phyloP scores from a whole-genome alignment of 2,888 invertebrate species.

The Eristalis tenax region DNA sequence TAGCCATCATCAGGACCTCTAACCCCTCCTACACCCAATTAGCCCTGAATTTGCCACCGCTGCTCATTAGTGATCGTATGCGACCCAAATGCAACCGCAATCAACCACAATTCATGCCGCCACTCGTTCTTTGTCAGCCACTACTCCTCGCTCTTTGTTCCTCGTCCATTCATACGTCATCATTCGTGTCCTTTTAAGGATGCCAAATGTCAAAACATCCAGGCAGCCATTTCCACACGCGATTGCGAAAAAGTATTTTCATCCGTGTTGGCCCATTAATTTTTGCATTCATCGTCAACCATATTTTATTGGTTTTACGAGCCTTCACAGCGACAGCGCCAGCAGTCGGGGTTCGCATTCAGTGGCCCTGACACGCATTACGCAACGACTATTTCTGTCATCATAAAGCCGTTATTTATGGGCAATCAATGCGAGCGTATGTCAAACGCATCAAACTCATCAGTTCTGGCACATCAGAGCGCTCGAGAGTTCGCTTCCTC shows the following conservation, averaged over 20 bases:
- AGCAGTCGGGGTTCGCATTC: not conserved
- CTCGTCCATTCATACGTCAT: not conserved
- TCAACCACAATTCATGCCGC: constrained; percentile 23
- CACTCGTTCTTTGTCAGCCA: not conserved
- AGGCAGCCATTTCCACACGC: constrained; percentile 1
- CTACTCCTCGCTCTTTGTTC: no score
- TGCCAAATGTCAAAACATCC: not conserved
- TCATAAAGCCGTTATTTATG: constrained; percentile 81
- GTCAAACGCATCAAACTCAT: constrained; percentile 81
- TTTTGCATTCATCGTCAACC: constrained; percentile 56
- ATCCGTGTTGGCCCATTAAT: constrained; percentile 69
- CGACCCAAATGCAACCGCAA: constrained; percentile 21
- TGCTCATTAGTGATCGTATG: not conserved
- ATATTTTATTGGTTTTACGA: constrained; percentile 68
- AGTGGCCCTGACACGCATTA: constrained; percentile 57
- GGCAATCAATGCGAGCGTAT: constrained; percentile 81
- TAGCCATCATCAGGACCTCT: not conserved
- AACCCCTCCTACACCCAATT: not conserved
- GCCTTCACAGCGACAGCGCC: not conserved
- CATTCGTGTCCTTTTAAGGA: not conserved
- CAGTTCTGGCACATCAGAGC: constrained; percentile 69
- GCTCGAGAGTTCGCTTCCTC: constrained; percentile 23
- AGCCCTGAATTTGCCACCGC: constrained; percentile 3
- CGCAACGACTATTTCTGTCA: constrained; percentile 77
- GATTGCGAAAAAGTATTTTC: constrained; percentile 35